phyloP scores from a whole-genome alignment of 2,888 invertebrate species.

The Calameuta filiformis region DNA sequence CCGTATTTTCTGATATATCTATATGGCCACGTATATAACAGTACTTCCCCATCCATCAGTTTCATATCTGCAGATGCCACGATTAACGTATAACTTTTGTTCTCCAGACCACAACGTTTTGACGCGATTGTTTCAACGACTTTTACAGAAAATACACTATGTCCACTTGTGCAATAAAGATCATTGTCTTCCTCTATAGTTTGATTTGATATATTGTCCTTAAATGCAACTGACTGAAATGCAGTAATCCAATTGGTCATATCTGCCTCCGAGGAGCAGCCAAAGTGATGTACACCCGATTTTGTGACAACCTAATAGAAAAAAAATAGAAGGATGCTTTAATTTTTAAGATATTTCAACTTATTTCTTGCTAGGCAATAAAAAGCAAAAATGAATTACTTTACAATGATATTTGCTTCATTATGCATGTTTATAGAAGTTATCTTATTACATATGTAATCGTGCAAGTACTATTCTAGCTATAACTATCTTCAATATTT shows the following conservation, averaged over 20 bases:
- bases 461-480: neutral
- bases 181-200: constrained; percentile 88
- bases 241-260: constrained; percentile 83
- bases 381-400: neutral
- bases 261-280: constrained; percentile 77
- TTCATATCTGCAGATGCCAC: constrained; percentile 82
- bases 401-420: neutral
- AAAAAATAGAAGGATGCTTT: constrained; percentile 8
- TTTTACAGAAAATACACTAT: constrained; percentile 83
- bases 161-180: constrained; percentile 86
- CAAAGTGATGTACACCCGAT: constrained; percentile 71
- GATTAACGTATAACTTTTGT: constrained; percentile 78
- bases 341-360: neutral
- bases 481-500: neutral
- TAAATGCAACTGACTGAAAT: constrained; percentile 85
- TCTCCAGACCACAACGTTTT: constrained; percentile 78
- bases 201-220: constrained; percentile 72
- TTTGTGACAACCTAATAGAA: constrained; percentile 77
- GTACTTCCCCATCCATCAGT: constrained; percentile 74
- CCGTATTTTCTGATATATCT: constrained; percentile 86
- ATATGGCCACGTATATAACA: constrained; percentile 85
- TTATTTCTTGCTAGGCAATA: neutral
- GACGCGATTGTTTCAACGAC: constrained; percentile 84
- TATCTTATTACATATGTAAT: neutral
- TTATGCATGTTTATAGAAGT: neutral